Evolutionary conservation across 2,113 vertebrate genomes (phyloP).

Genomic region (Lethenteron reissneri): DNA sequence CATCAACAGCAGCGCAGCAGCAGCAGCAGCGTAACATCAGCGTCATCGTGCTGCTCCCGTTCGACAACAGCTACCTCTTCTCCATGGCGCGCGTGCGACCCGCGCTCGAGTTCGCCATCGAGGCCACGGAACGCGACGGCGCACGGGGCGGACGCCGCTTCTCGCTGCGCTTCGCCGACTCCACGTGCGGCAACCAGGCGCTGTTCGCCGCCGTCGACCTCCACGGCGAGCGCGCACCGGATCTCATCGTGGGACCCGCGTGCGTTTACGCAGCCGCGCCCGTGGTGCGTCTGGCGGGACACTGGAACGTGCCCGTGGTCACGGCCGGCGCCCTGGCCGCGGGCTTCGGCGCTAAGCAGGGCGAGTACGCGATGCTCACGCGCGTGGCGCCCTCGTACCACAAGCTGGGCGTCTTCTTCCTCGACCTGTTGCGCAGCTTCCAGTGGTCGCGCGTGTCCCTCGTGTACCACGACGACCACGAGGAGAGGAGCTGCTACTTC

Average conservation of each 20-base stretch:
- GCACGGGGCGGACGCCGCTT: conserved; percentile 30
- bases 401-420: conserved; percentile 80
- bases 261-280: conserved; percentile 80
- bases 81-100: conserved; percentile 47
- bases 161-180: conserved; percentile 44
- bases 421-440: conserved; percentile 55
- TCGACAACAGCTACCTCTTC: conserved; percentile 63
- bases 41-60: conserved; percentile 56
- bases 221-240: conserved; percentile 27
- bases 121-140: conserved; percentile 19
- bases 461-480: conserved; percentile 58
- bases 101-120: conserved; percentile 58
- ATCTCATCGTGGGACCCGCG: conserved; percentile 65
- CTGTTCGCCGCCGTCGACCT: conserved; percentile 50
- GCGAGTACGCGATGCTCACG: conserved; percentile 62
- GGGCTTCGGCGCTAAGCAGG: conserved; percentile 39
- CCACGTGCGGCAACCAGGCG: conserved; percentile 49
- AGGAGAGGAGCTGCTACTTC: conserved; percentile 73
- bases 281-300: conserved; percentile 58
- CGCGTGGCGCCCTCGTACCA: conserved; percentile 69
- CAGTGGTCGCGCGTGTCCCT: conserved; percentile 50
- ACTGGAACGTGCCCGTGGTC: conserved; percentile 74
- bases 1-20: no score
- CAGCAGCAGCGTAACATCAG: no score
- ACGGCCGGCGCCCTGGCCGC: conserved; percentile 69